These are phyloP conservation scores for Poecile atricapillus DNA, from an alignment of 2,113 vertebrate species.

Conservation along the genomic window DNA sequence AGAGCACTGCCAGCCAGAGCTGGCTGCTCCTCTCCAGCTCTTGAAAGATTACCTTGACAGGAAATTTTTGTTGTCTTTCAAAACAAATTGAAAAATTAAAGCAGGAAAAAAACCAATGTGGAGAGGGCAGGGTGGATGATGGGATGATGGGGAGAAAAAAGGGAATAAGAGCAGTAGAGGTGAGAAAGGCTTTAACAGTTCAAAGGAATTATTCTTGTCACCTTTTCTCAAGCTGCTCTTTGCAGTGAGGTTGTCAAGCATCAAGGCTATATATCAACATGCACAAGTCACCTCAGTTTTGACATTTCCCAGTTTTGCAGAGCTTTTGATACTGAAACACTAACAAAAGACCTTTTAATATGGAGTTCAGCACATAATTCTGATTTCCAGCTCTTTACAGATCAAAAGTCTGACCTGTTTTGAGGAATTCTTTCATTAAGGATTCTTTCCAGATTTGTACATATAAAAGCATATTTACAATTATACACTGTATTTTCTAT, in stretches of 20 bases:
- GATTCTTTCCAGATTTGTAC: not conserved
- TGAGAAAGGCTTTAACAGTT: not conserved
- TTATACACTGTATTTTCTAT: not conserved
- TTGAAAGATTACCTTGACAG: not conserved
- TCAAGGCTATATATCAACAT: not conserved
- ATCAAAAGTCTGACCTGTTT: not conserved
- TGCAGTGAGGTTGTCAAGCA: not conserved
- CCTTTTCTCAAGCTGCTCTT: not conserved
- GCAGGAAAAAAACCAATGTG: not conserved
- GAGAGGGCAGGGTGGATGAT: not conserved
- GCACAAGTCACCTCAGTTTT: not conserved
- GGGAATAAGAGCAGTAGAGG: not conserved
- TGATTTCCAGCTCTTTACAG: not conserved
- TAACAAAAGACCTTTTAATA: not conserved
- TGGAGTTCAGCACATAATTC: not conserved
- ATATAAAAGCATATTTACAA: not conserved
- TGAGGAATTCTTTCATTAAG: not conserved
- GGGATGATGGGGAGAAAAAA: not conserved
- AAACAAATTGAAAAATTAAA: slow-evolving; percentile 11
- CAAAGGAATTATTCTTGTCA: not conserved
- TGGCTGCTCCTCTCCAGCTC: not conserved
- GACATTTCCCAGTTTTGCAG: not conserved
- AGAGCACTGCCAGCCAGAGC: fast-evolving
- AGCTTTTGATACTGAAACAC: not conserved
- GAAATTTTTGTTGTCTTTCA: not conserved